Evolutionary conservation across 2,888 invertebrate species (phyloP).

Genomic region (Harpalus rufipes): DNA sequence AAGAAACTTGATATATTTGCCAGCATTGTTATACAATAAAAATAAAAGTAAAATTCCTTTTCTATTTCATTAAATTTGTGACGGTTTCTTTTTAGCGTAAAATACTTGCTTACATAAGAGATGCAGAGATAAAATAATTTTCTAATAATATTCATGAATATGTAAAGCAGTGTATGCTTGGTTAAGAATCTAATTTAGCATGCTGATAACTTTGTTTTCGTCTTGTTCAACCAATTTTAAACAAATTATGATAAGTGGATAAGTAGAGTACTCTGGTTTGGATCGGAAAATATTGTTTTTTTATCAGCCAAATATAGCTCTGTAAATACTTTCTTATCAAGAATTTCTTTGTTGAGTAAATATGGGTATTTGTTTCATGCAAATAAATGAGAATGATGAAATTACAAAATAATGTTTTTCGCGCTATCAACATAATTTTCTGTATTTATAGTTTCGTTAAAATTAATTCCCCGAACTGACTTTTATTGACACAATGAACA

Average conservation of each 20-base stretch:
- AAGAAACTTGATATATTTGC: no score
- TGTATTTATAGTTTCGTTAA: no score
- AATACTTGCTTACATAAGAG: not conserved
- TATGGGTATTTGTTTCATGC: not conserved
- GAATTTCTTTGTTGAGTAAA: slow-evolving; percentile 4
- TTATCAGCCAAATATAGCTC: slow-evolving; percentile 30
- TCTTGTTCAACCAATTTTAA: slow-evolving; percentile 14
- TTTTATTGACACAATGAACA: no score
- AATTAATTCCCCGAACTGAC: no score
- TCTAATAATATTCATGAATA: slow-evolving; percentile 40
- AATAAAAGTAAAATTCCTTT: no score
- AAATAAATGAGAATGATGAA: not conserved
- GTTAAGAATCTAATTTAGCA: slow-evolving; percentile 25
- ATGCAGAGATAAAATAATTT: slow-evolving; percentile 12
- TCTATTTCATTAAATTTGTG: no score
- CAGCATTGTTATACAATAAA: no score
- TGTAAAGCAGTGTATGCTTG: slow-evolving; percentile 11
- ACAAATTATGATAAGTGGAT: slow-evolving; percentile 30
- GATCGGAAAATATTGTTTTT: slow-evolving; percentile 28
- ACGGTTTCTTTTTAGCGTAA: not conserved
- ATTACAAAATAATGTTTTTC: not conserved
- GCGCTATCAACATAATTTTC: no score
- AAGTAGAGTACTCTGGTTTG: not conserved
- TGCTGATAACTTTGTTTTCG: slow-evolving; percentile 24
- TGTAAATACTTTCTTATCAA: slow-evolving; percentile 6